phyloP scores from a whole-genome alignment of 2,888 invertebrate genomes.

The Heliothis peltigera region DNA sequence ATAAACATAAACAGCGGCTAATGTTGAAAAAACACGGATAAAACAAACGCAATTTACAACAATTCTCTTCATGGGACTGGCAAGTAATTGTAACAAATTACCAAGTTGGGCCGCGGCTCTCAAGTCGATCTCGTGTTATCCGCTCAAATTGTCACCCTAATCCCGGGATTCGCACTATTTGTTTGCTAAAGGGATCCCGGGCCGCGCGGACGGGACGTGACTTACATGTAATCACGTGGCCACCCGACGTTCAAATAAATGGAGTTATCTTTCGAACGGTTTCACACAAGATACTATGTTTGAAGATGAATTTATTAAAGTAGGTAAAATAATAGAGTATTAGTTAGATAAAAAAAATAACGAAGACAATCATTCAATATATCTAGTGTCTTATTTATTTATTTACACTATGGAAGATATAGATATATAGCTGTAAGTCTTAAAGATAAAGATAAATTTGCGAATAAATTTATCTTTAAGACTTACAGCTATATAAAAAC shows the following conservation, averaged over 20 bases:
- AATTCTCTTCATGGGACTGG: slow-evolving; percentile 66
- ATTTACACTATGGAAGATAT: too few species aligned
- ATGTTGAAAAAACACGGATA: slow-evolving; percentile 35
- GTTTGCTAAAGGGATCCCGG: slow-evolving; percentile 86
- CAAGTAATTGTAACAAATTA: slow-evolving; percentile 85
- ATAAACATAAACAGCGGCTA: slow-evolving; percentile 10
- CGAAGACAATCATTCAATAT: too few species aligned
- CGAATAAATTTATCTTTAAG: too few species aligned
- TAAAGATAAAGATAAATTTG: too few species aligned
- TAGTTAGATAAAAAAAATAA: too few species aligned
- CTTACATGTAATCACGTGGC: slow-evolving; percentile 66
- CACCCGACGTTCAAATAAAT: slow-evolving; percentile 32
- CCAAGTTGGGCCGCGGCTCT: slow-evolving; percentile 70
- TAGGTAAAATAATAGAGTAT: too few species aligned
- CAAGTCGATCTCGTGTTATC: slow-evolving; percentile 74
- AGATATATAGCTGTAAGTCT: too few species aligned
- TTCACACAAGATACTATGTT: slow-evolving; percentile 1
- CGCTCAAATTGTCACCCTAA: slow-evolving; percentile 83
- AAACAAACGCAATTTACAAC: slow-evolving; percentile 55
- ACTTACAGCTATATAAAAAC: too few species aligned
- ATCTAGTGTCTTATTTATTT: too few species aligned
- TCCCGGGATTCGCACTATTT: slow-evolving; percentile 76
- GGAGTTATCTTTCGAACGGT: slow-evolving; percentile 29
- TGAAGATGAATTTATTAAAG: too few species aligned
- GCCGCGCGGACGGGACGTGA: slow-evolving; percentile 76